Percentiles rank a stretch among this genome's conserved stretches.
phyloP scores from a whole-genome alignment of 2,113 vertebrate genomes.

The Barnardius zonarius region DNA sequence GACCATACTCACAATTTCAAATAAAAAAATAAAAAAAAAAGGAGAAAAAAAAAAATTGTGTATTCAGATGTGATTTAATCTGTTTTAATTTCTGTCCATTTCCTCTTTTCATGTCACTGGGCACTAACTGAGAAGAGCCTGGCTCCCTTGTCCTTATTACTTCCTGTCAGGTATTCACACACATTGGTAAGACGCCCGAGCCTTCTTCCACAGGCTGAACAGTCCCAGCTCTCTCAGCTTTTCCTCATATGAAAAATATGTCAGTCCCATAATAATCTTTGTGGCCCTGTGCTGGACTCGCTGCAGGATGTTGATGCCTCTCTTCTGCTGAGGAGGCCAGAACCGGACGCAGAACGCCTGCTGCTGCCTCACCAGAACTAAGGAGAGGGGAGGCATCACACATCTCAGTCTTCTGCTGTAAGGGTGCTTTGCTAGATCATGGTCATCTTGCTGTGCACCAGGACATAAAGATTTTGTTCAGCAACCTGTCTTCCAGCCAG shows the following conservation, averaged over 20 bases:
- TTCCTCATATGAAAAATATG: background rate
- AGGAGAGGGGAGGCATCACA: background rate
- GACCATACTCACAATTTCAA: background rate
- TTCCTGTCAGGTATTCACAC: background rate
- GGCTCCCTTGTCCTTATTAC: background rate
- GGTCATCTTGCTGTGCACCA: background rate
- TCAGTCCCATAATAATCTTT: background rate
- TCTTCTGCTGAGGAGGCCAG: background rate
- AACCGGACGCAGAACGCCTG: background rate
- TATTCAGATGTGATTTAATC: background rate
- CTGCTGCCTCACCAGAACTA: background rate
- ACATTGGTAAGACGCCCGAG: background rate
- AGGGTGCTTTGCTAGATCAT: background rate
- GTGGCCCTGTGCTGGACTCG: background rate
- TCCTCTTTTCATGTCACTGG: background rate
- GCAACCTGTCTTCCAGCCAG: background rate
- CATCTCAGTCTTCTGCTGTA: fast-evolving
- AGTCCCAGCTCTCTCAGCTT: background rate
- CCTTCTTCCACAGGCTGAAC: background rate
- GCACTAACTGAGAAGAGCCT: background rate
- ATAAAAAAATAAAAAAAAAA: too few relatives aligned
- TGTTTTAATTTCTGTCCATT: background rate
- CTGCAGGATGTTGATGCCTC: background rate
- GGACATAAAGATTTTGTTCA: background rate
- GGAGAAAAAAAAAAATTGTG: background rate